Evolutionary conservation across 2,888 invertebrate genomes (phyloP).

Genomic region (Taenaris catops): DNA sequence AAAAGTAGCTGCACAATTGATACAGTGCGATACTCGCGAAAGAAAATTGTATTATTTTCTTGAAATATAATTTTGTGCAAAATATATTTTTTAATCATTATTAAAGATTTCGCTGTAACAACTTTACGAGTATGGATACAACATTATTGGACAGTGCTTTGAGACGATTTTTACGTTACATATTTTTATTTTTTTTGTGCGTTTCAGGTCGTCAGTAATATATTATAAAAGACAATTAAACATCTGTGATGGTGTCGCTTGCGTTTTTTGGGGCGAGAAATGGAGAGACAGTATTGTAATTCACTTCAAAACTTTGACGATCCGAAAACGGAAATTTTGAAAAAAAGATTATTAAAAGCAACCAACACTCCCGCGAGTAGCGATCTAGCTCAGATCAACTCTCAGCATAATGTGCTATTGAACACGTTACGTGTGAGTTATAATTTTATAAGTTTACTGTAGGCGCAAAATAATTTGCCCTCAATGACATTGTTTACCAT

Average conservation of each 20-base stretch:
- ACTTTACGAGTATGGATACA: conserved; percentile 23
- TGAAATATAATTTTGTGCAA: conserved; percentile 18
- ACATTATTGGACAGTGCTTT: conserved; percentile 21
- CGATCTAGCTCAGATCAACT: conserved; percentile 49
- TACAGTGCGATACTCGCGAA: conserved; percentile 65
- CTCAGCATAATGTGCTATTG: conserved; percentile 67
- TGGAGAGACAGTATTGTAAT: conserved; percentile 73
- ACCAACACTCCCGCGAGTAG: conserved; percentile 44
- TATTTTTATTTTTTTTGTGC: conserved; percentile 67
- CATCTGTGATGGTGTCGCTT: conserved; percentile 59
- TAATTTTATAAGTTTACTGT: conserved; percentile 25
- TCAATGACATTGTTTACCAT: conserved; percentile 45
- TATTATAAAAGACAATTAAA: conserved; percentile 57
- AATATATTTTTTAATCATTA: conserved; percentile 13
- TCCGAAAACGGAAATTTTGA: conserved; percentile 71
- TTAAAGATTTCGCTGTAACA: conserved; percentile 12
- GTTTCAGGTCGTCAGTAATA: conserved; percentile 63
- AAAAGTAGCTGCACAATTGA: conserved; percentile 74
- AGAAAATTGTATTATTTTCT: conserved; percentile 48
- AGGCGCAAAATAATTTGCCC: conserved; percentile 33
- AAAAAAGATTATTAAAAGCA: conserved; percentile 72
- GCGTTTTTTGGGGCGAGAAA: conserved; percentile 56
- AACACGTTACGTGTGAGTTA: conserved; percentile 70
- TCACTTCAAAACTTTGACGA: conserved; percentile 77
- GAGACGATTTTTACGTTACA: conserved; percentile 45